These are phyloP conservation scores for Cecropterus lyciades DNA, from an alignment of 1,140 invertebrate genomes.

Conservation along the genomic window DNA sequence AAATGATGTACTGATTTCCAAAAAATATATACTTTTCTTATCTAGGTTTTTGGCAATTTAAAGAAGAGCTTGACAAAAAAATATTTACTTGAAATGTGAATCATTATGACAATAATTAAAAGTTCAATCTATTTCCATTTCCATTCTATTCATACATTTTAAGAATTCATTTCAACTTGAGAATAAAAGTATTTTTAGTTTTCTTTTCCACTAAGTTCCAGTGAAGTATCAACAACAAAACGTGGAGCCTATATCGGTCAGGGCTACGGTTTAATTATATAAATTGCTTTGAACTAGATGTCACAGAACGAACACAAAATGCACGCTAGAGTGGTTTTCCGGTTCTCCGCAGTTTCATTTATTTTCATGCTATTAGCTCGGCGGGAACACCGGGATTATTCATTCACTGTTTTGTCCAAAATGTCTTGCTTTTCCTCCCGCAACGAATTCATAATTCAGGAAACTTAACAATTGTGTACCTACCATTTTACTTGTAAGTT, in stretches of 20 bases:
- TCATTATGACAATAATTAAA: no score
- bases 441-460: background rate
- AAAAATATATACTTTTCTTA: no score
- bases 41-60: no score
- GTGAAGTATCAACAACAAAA: conserved; percentile 29
- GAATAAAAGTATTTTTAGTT: conserved; percentile 3
- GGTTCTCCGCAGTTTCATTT: conserved; percentile 21
- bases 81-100: no score
- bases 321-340: conserved; percentile 11
- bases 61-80: no score
- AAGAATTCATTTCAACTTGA: background rate
- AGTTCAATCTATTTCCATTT: no score
- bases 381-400: background rate
- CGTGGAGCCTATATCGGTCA: conserved; percentile 26
- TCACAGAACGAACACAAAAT: conserved; percentile 20
- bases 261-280: conserved; percentile 32
- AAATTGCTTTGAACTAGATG: conserved; percentile 33
- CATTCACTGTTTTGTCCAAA: conserved; percentile 9
- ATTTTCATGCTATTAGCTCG: conserved; percentile 13
- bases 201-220: conserved; percentile 9
- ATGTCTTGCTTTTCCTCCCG: background rate
- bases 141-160: no score
- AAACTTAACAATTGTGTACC: background rate
- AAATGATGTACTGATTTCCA: no score
- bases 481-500: background rate